A percentile compares a stretch with the other conserved stretches of the same genome.
These are phyloP conservation scores for Saccostrea cuccullata DNA, from an alignment of 1,140 invertebrate genomes.

Conservation along the genomic window DNA sequence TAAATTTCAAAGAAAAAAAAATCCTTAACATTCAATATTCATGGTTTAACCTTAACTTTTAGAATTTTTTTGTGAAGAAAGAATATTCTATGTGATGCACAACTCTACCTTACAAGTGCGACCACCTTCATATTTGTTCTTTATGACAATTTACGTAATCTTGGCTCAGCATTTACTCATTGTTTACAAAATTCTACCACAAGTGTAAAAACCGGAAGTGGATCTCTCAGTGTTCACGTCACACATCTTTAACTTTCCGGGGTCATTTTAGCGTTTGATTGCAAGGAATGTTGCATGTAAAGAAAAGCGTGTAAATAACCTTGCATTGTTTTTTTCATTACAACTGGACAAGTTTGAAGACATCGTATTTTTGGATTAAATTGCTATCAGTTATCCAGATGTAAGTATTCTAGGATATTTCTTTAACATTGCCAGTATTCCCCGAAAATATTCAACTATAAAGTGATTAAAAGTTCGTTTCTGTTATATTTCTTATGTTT, in stretches of 20 bases:
- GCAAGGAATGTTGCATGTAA: not conserved
- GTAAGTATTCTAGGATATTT: not conserved
- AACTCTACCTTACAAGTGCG: conserved; percentile 57
- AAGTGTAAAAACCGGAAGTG: conserved; percentile 2
- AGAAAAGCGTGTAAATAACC: not conserved
- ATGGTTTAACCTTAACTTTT: too few relatives aligned
- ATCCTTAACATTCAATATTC: too few relatives aligned
- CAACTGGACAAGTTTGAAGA: not conserved
- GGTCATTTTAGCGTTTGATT: conserved; percentile 4
- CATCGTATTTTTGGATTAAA: not conserved
- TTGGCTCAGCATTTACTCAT: not conserved
- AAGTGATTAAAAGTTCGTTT: not conserved
- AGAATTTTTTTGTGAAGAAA: too few relatives aligned
- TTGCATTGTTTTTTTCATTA: not conserved
- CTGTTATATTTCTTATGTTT: too few relatives aligned
- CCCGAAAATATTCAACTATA: not conserved
- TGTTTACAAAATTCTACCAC: not conserved
- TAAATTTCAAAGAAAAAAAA: too few relatives aligned
- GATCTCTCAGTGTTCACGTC: not conserved
- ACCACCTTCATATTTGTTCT: conserved; percentile 55
- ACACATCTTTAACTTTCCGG: not conserved
- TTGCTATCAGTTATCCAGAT: not conserved
- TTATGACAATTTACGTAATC: not conserved
- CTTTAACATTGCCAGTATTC: not conserved
- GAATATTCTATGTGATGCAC: not conserved